These are phyloP conservation scores for Leptopilina drosophilae DNA, from an alignment of 2,888 invertebrate genomes.

Conservation along the genomic window DNA sequence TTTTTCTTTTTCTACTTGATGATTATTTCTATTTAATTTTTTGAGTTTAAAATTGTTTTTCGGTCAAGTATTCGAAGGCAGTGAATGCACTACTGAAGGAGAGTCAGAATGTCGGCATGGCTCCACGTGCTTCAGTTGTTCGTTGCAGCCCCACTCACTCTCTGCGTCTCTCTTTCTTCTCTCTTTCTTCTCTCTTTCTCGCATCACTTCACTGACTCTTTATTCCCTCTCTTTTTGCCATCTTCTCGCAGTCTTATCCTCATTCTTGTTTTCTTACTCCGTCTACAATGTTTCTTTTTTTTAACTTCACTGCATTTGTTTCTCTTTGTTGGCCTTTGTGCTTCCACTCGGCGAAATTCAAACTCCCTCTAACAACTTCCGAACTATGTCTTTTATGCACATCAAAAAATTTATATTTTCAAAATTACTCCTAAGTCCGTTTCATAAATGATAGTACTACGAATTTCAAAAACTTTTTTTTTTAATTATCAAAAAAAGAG, in stretches of 20 bases:
- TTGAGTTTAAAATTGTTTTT: constrained; percentile 47
- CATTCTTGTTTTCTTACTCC: constrained; percentile 44
- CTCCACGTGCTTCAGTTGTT: constrained; percentile 71
- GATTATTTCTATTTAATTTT: neutral
- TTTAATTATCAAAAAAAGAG: too few species aligned
- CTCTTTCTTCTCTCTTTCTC: constrained; percentile 47
- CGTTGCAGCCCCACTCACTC: constrained; percentile 61
- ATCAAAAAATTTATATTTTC: too few species aligned
- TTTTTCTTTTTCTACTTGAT: neutral
- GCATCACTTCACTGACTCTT: constrained; percentile 47
- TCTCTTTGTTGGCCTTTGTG: constrained; percentile 37
- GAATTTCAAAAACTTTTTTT: too few species aligned
- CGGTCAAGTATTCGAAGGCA: constrained; percentile 69
- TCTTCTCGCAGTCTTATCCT: constrained; percentile 48
- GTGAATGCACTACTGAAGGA: constrained; percentile 71
- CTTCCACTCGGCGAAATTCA: constrained; percentile 10
- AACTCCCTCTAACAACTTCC: too few species aligned
- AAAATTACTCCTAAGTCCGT: too few species aligned
- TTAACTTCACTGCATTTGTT: constrained; percentile 40
- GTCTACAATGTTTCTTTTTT: constrained; percentile 38
- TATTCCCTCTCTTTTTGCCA: constrained; percentile 52
- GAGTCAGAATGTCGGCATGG: constrained; percentile 63
- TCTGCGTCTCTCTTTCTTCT: constrained; percentile 51
- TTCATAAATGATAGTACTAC: too few species aligned
- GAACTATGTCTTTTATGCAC: too few species aligned